Conservation (phyloP, 1,140 invertebrate species). For the Drosophila bifasciata region DNA sequence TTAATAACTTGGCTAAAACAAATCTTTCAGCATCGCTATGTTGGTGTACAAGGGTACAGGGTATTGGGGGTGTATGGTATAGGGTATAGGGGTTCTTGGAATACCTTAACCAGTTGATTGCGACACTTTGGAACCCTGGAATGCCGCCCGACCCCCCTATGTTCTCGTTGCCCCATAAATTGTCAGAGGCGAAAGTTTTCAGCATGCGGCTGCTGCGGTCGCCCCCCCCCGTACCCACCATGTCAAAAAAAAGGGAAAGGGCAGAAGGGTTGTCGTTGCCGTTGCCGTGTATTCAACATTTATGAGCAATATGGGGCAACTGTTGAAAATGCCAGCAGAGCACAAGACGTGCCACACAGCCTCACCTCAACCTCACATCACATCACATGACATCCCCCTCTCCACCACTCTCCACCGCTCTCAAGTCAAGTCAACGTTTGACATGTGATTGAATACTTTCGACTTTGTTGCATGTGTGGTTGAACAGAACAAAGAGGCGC, state of each 20-base stretch:
- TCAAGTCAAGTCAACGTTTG: slow-evolving; percentile 74
- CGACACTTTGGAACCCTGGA: slow-evolving; percentile 41
- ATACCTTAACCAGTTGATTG: slow-evolving; percentile 65
- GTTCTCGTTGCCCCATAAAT: slow-evolving; percentile 37
- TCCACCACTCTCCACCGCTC: too few species aligned
- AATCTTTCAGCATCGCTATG: slow-evolving; percentile 30
- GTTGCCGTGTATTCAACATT: slow-evolving; percentile 59
- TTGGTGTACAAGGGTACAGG: background rate
- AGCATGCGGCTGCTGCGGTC: slow-evolving; percentile 68
- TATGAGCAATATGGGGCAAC: slow-evolving; percentile 79
- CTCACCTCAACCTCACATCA: slow-evolving; percentile 2
- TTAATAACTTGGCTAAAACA: slow-evolving; percentile 64
- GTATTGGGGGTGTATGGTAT: background rate
- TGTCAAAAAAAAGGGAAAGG: background rate
- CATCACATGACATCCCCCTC: slow-evolving; percentile 14
- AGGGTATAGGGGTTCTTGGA: slow-evolving; percentile 10
- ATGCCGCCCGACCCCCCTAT: slow-evolving; percentile 5
- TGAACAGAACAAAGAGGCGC: slow-evolving; percentile 42
- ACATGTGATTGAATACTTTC: slow-evolving; percentile 82
- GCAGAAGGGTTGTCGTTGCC: background rate
- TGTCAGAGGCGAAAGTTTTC: slow-evolving; percentile 68
- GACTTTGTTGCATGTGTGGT: slow-evolving; percentile 77
- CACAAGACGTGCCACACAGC: slow-evolving; percentile 22
- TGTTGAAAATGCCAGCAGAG: slow-evolving; percentile 66
- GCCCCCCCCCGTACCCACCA: slow-evolving; percentile 5